phyloP scores from a whole-genome alignment of 2,888 invertebrate species.

The Pandemis heparana region DNA sequence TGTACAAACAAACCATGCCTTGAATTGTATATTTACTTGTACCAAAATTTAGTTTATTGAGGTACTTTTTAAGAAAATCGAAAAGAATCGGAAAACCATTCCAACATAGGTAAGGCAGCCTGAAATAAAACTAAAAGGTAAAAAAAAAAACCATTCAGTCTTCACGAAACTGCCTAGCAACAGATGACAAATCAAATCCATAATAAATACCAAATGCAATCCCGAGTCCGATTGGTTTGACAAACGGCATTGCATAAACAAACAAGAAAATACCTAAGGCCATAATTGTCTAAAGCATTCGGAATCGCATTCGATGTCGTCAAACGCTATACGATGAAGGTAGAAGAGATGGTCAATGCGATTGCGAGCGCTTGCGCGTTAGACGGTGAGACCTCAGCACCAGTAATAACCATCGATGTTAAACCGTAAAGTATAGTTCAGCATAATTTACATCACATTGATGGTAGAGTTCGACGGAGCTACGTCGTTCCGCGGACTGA shows the following conservation, averaged over 20 bases:
- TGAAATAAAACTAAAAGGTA: too few species aligned
- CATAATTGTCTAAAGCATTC: too few species aligned
- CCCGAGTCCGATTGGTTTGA: background rate
- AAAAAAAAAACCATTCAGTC: background rate
- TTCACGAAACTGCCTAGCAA: too few species aligned
- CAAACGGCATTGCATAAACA: slow-evolving; percentile 5
- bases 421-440: slow-evolving; percentile 1
- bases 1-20: background rate
- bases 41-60: too few species aligned
- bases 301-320: too few species aligned
- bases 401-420: background rate
- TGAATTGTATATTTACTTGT: too few species aligned
- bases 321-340: too few species aligned
- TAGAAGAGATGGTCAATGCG: too few species aligned
- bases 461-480: background rate
- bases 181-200: background rate
- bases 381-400: background rate
- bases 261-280: background rate
- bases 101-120: too few species aligned
- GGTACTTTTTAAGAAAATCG: too few species aligned
- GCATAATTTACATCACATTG: slow-evolving; percentile 1
- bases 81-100: too few species aligned
- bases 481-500: background rate
- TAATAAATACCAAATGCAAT: background rate
- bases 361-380: too few species aligned